Base-by-base conservation (phyloP, 2,797 vertebrate genomes). In the Hydrolagus colliei region DNA sequence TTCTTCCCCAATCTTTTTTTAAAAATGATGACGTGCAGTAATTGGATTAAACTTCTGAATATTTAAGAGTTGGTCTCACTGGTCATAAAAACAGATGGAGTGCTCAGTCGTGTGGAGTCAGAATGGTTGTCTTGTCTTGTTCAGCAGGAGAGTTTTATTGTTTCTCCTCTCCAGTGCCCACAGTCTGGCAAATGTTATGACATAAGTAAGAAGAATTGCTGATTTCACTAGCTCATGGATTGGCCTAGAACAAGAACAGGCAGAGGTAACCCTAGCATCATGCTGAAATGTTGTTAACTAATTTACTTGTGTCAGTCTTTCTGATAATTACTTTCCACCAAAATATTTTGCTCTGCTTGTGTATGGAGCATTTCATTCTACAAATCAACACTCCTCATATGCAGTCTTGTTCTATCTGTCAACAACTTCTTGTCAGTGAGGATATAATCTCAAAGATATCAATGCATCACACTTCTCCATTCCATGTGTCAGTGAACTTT, bases 321-420 rank as follows among this genome's bases (percentile, higher is more conserved):
- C 92, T 93, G 91, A 94, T 94, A 94, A 95, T 95, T 93, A 94
- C 94, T 93, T 94, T 94, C 93, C 92, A 93, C 92, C 94, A 94
- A 95, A 96, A 95, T 96, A 96, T 96, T 95, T 95, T 95, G 93
- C 93, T 93, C 89, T 93, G 92, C 93, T 93, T 94, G 90, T 93
- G 90, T 93, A 91, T 90, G 91, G 91, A 90, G 89, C 90, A 93
- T 91, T 93, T 94, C 92, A 92, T 93, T 93, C 93, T 92, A 90
- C 88, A 91, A 94, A 93, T 95, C 93, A 93, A 93, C 93, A 94
- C 92, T 87, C 88, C 88, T 89, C 92, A 90, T 90, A 90, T 89
- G 89, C 90, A 92, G 89, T 89, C 93, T 94, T 90, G 85, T 89
- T 92, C 91, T 91, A 93, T 94, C 94, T 93, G 93, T 93, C 93